phyloP scores from a whole-genome alignment of 2,113 vertebrate genomes.

The Nibea albiflora region DNA sequence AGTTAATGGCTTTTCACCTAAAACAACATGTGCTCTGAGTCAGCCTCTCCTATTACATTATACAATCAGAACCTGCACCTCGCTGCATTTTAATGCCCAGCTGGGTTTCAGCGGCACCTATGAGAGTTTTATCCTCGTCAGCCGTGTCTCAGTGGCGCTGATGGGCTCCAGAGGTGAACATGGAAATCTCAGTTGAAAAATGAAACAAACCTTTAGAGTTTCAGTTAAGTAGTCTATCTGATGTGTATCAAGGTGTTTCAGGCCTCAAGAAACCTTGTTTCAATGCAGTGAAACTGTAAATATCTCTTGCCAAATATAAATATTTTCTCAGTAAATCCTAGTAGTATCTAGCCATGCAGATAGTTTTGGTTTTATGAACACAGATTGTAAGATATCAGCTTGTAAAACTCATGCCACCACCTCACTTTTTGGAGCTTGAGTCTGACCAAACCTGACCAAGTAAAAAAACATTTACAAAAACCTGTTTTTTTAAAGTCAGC shows the following conservation, averaged over 20 bases:
- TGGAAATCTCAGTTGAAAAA: background rate
- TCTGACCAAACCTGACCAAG: no score
- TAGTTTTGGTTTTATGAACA: background rate
- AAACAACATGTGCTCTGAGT: conserved; percentile 5
- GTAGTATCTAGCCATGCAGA: no score
- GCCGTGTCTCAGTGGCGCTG: background rate
- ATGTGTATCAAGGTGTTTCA: background rate
- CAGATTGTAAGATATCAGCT: background rate
- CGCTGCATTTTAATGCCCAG: conserved; percentile 20
- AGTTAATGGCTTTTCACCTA: conserved; percentile 20
- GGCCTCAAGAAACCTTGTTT: background rate
- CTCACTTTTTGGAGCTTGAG: no score
- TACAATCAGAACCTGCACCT: conserved; percentile 15
- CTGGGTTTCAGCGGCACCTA: conserved; percentile 3
- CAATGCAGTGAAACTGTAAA: background rate
- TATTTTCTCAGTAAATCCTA: background rate
- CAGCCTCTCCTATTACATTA: background rate
- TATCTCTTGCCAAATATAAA: background rate
- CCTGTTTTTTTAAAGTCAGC: background rate
- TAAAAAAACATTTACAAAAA: background rate
- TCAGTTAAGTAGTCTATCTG: background rate
- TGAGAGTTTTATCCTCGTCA: conserved; percentile 17
- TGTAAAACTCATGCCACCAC: background rate
- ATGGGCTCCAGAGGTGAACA: background rate
- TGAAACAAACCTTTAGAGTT: background rate